Percentiles rank a stretch among this genome's conserved stretches.
Conservation (phyloP, 2,797 vertebrate species). For the Pipistrellus nathusii region DNA sequence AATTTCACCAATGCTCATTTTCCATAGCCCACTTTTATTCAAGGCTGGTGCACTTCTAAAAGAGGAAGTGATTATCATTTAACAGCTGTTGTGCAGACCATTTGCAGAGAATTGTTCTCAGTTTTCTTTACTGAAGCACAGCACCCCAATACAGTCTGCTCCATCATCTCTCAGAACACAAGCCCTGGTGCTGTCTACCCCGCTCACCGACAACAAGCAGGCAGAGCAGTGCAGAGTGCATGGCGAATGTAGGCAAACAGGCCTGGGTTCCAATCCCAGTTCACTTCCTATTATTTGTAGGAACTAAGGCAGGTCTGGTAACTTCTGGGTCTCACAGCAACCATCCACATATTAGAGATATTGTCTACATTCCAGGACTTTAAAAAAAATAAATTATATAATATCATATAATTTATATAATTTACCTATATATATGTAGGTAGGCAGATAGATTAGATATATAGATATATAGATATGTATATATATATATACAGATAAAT, state of each 20-base stretch:
- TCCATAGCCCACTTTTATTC: slow-evolving; percentile 29
- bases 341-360: not conserved
- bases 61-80: slow-evolving; percentile 40
- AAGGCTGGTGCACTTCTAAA: not conserved
- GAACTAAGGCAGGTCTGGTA: not conserved
- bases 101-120: slow-evolving; percentile 25
- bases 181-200: accelerated
- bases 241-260: accelerated
- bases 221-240: not conserved
- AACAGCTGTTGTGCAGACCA: slow-evolving; percentile 18
- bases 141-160: not conserved
- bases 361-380: not conserved
- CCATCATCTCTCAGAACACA: not conserved
- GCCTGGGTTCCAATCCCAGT: not conserved
- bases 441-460: too few relatives aligned
- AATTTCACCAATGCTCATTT: slow-evolving; percentile 55
- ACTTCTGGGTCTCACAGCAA: not conserved
- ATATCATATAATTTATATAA: too few relatives aligned
- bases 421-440: too few relatives aligned
- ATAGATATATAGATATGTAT: not conserved
- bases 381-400: not conserved
- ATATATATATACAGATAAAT: too few relatives aligned
- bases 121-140: slow-evolving; percentile 9
- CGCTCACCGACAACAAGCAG: not conserved
- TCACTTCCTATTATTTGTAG: not conserved